Conservation (phyloP, 2,888 invertebrate species). For the Drosophila barbarae region DNA sequence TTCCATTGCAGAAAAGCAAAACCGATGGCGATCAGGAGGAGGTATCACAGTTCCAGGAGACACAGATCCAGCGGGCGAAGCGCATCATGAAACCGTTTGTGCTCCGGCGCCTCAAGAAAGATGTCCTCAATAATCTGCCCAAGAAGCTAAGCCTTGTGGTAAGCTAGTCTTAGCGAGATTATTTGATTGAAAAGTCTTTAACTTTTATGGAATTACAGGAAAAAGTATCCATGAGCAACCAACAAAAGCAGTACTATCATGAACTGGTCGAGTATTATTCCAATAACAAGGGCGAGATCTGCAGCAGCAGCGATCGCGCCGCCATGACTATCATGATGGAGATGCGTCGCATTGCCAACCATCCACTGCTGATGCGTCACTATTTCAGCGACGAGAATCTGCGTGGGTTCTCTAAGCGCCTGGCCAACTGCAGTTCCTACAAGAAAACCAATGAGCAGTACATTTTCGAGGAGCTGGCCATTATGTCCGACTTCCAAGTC, state of each 20-base stretch:
- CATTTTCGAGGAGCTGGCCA: constrained; percentile 91
- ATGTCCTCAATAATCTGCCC: constrained; percentile 92
- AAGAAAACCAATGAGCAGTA: constrained; percentile 89
- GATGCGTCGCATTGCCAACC: constrained; percentile 95
- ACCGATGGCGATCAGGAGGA: constrained; percentile 82
- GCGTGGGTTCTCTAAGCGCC: constrained; percentile 84
- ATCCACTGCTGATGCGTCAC: constrained; percentile 90
- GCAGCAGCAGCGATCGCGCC: constrained; percentile 82
- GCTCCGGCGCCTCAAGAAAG: constrained; percentile 90
- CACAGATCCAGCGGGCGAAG: constrained; percentile 95
- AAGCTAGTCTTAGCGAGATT: constrained; percentile 39
- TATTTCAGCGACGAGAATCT: constrained; percentile 85
- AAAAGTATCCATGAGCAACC: constrained; percentile 84
- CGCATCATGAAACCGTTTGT: constrained; percentile 98
- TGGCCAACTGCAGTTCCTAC: constrained; percentile 85
- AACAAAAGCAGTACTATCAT: constrained; percentile 88
- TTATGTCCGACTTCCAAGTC: constrained; percentile 95
- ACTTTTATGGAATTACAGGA: constrained; percentile 52
- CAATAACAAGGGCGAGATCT: constrained; percentile 83
- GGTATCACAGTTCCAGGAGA: constrained; percentile 90
- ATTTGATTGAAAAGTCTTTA: background rate
- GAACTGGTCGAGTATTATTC: constrained; percentile 86
- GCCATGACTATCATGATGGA: constrained; percentile 94
- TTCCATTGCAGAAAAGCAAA: constrained; percentile 80
- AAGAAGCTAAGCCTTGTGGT: constrained; percentile 87